phyloP scores from a whole-genome alignment of 2,888 invertebrate genomes.

The Carcina quercana region DNA sequence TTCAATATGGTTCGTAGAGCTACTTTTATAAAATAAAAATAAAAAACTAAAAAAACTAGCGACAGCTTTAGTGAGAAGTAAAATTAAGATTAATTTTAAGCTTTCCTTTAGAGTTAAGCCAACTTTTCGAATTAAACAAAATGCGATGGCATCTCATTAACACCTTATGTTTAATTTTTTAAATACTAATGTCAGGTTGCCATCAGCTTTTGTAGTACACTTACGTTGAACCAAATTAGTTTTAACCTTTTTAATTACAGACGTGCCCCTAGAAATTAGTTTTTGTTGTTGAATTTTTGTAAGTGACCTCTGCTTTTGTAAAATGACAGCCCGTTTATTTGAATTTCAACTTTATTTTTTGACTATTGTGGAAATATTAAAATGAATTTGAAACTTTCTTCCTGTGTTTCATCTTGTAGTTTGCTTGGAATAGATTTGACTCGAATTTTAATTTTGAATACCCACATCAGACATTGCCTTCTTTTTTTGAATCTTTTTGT shows the following conservation, averaged over 20 bases:
- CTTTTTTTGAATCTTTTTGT: constrained; percentile 12
- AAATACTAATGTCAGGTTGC: constrained; percentile 3
- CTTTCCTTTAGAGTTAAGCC: constrained; percentile 47
- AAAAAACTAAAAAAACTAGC: constrained; percentile 31
- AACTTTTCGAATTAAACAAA: constrained; percentile 18
- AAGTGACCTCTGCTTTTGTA: constrained; percentile 35
- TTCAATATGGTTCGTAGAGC: constrained; percentile 8
- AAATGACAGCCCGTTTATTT: constrained; percentile 48
- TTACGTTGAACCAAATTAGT: constrained; percentile 8
- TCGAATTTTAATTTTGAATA: constrained; percentile 17
- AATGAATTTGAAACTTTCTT: constrained; percentile 70
- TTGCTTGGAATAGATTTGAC: constrained; percentile 25
- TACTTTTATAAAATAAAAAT: constrained; percentile 9
- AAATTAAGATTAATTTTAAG: constrained; percentile 48
- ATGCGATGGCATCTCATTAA: constrained; percentile 1
- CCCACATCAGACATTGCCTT: constrained; percentile 9
- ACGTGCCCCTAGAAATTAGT: too few species aligned
- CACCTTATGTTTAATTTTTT: background rate
- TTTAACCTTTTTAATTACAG: constrained; percentile 3
- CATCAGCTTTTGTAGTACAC: constrained; percentile 3
- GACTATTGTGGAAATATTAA: constrained; percentile 70
- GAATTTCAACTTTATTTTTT: constrained; percentile 57
- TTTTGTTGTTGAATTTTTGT: too few species aligned
- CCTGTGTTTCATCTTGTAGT: constrained; percentile 54
- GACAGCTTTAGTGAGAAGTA: constrained; percentile 53